Percentiles rank a stretch among this genome's conserved stretches.
Conservation (phyloP, 1,140 invertebrate genomes). For the Philopotamus ludificatus region DNA sequence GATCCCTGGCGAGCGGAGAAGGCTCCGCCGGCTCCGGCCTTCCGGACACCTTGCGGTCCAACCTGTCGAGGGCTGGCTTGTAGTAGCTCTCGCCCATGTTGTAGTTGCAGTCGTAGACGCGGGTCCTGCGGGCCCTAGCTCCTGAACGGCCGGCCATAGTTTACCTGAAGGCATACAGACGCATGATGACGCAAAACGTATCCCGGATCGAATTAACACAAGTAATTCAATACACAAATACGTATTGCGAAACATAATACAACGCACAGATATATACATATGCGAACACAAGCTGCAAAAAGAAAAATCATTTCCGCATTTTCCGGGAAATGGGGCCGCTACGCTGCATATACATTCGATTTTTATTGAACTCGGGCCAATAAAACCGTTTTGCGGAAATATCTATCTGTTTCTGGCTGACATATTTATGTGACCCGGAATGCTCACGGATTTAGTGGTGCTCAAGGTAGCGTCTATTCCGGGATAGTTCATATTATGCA, state of each 20-base stretch:
- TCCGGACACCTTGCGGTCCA: constrained; percentile 69
- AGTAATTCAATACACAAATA: background rate
- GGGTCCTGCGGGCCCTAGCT: constrained; percentile 66
- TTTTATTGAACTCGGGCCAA: too few species aligned
- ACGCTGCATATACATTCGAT: background rate
- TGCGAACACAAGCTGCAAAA: background rate
- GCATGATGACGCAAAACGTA: background rate
- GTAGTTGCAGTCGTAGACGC: constrained; percentile 78
- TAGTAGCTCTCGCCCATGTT: constrained; percentile 78
- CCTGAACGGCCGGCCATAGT: constrained; percentile 48
- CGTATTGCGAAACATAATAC: background rate
- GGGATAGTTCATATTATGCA: too few species aligned
- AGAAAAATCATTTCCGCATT: background rate
- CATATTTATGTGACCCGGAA: too few species aligned
- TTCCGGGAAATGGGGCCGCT: background rate
- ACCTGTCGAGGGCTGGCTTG: constrained; percentile 68
- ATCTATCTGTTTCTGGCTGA: too few species aligned
- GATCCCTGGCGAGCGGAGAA: constrained; percentile 46
- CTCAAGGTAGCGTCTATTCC: too few species aligned
- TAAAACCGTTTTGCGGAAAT: too few species aligned
- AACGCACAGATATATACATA: background rate
- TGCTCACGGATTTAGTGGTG: too few species aligned
- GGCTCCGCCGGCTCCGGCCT: constrained; percentile 50
- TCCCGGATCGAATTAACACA: too few species aligned
- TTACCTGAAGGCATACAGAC: constrained; percentile 7